phyloP scores from a whole-genome alignment of 2,888 invertebrate species.

The Andrena praecox region DNA sequence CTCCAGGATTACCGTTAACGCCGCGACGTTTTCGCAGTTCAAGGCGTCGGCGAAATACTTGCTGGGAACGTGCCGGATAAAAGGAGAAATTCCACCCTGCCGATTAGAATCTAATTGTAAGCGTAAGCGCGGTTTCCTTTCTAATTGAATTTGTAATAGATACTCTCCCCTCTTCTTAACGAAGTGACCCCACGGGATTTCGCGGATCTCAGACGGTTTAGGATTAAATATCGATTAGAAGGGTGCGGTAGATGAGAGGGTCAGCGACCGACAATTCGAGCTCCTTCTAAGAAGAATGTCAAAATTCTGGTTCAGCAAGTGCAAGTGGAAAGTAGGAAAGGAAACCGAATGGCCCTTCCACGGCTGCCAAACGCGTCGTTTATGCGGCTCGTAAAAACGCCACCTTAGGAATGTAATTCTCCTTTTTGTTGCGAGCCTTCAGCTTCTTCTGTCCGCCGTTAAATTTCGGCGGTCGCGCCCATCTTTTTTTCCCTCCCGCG shows the following conservation, averaged over 20 bases:
- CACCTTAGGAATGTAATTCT: conserved; percentile 7
- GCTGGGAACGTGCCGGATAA: conserved; percentile 11
- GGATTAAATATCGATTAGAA: conserved; percentile 7
- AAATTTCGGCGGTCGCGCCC: conserved; percentile 39
- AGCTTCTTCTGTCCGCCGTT: conserved; percentile 36
- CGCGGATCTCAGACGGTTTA: neutral
- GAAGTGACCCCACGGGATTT: neutral
- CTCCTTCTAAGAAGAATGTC: neutral
- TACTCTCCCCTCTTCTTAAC: neutral
- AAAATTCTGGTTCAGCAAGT: neutral
- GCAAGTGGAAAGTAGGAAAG: neutral
- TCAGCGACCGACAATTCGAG: too few species aligned
- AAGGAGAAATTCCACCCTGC: conserved; percentile 8
- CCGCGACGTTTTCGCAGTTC: conserved; percentile 59
- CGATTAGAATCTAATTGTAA: conserved; percentile 43
- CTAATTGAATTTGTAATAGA: conserved; percentile 34
- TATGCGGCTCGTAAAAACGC: neutral
- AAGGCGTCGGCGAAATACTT: conserved; percentile 44
- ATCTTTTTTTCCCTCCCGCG: neutral
- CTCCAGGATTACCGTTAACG: conserved; percentile 69
- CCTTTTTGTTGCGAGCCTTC: conserved; percentile 1
- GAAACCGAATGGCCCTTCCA: neutral
- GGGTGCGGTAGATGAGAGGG: neutral
- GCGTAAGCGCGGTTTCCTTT: conserved; percentile 13
- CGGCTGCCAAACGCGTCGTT: conserved; percentile 28